Base-by-base conservation (phyloP, 2,113 vertebrate species). In the Typhlomys cinereus region DNA sequence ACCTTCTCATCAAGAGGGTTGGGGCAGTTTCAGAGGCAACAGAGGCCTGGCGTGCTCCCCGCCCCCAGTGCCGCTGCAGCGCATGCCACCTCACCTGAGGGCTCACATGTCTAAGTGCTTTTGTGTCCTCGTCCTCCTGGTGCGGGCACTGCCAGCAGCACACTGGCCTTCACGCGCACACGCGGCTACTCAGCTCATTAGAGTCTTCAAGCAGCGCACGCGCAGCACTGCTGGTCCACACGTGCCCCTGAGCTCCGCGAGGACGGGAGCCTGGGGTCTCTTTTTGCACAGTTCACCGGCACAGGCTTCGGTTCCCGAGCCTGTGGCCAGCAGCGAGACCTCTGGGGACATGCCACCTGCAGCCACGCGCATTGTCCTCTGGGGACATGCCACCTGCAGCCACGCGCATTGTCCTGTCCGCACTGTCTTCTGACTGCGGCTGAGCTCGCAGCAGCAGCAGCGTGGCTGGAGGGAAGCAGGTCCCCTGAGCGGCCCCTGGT, bases 221-320 rank as follows among this genome's bases (percentile, higher is more conserved):
- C 34, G 44, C 81, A 36, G 36, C 7, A 0, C n/a, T 44, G 14
- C 54, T 3, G 23, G 9, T 15, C 48, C 62, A 11, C 29, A 41
- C 61, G 54, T 31, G 39, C 48, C 44, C 17, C 67, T 50, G 46
- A 27, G 41, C 27, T 52, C 34, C n/a, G 41, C 54, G 31, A 44
- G 46, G 7, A 17, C 48, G 36, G 54, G 44, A 29, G 8, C 18
- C 4, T 31, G 29, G 13, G 17, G 13, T 18, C 36, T 23, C 39
- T 36, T 34, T 2, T 41, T 21, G 44, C 39, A 46, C 5, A 34
- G 29, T 8, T 17, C 27, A 4, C 61, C 41, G 61, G 39, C 8
- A 1, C 2, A 31, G 10, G 31, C 15, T 41, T 29, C 5, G 48
- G 1, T 7, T 2, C n/a, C n/a, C n/a, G 21, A 50, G 13, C 5